Percentiles rank a stretch among this genome's conserved stretches.
Conservation (phyloP, 2,797 vertebrate genomes). For the Trachops cirrhosus region DNA sequence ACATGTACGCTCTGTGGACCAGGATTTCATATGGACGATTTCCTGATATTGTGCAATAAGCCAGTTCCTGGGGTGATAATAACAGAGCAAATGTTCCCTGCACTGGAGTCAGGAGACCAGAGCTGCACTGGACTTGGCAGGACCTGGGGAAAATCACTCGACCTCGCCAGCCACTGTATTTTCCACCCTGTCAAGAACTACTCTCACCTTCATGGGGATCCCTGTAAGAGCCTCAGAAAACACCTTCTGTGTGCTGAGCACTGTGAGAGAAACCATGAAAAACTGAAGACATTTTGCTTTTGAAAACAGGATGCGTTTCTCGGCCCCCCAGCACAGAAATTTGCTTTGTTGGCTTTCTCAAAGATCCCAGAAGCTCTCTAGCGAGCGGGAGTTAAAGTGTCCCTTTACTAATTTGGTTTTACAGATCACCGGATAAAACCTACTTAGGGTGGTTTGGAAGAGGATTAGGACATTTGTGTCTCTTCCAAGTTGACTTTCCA, state of each 20-base stretch:
- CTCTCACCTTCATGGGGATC: neutral
- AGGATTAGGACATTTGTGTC: constrained; percentile 71
- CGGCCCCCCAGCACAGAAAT: constrained; percentile 7
- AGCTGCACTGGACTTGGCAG: neutral
- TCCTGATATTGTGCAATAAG: constrained; percentile 72
- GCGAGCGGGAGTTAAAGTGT: constrained; percentile 76
- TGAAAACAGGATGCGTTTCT: neutral
- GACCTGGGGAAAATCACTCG: constrained; percentile 11
- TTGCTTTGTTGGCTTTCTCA: constrained; percentile 65
- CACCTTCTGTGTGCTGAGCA: neutral
- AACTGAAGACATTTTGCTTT: constrained; percentile 16
- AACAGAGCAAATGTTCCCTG: neutral
- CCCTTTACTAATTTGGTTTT: constrained; percentile 73
- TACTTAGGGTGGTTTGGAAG: constrained; percentile 70
- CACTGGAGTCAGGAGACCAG: constrained; percentile 12
- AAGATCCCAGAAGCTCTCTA: constrained; percentile 72
- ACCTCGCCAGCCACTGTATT: neutral
- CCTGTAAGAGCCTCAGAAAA: neutral
- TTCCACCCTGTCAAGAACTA: neutral
- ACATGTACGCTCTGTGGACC: constrained; percentile 39
- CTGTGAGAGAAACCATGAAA: neutral
- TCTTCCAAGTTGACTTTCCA: constrained; percentile 73
- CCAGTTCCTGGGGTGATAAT: constrained; percentile 41
- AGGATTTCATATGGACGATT: constrained; percentile 54
- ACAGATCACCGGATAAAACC: constrained; percentile 74